Percentiles rank a stretch among this genome's conserved stretches.
Conservation (phyloP, 2,113 vertebrate species). For the Furnarius figulus region DNA sequence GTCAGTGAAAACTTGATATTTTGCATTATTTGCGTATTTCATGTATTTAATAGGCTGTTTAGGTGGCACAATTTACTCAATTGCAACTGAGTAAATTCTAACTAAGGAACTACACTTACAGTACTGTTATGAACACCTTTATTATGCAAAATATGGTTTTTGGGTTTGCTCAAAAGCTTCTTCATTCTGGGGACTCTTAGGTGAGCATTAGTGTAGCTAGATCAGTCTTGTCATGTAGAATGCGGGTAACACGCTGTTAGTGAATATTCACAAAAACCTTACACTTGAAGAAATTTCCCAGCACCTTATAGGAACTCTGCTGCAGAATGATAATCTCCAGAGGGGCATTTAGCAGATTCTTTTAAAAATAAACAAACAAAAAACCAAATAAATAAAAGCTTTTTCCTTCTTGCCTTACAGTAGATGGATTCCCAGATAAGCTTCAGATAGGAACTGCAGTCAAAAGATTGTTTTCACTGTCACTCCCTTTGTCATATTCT, state of each 20-base stretch:
- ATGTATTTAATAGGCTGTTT: neutral
- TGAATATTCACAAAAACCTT: neutral
- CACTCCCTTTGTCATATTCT: neutral
- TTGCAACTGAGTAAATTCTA: neutral
- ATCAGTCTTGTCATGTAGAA: neutral
- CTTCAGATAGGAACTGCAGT: neutral
- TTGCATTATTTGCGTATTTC: neutral
- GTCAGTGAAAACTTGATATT: neutral
- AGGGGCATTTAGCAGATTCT: neutral
- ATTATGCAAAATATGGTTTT: neutral
- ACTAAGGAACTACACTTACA: neutral
- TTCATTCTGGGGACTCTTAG: neutral
- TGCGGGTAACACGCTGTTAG: neutral
- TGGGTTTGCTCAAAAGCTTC: neutral
- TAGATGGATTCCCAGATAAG: neutral
- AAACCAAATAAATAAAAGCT: too few species aligned
- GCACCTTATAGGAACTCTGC: neutral
- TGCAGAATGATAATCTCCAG: neutral
- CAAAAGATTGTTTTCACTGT: neutral
- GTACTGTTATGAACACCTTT: neutral
- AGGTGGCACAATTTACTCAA: neutral
- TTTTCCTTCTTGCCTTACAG: neutral
- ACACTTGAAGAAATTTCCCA: neutral
- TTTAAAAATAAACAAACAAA: neutral
- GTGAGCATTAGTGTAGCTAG: neutral